Conservation (phyloP, 2,797 vertebrate genomes). For the Melanotaenia parkinsoni region DNA sequence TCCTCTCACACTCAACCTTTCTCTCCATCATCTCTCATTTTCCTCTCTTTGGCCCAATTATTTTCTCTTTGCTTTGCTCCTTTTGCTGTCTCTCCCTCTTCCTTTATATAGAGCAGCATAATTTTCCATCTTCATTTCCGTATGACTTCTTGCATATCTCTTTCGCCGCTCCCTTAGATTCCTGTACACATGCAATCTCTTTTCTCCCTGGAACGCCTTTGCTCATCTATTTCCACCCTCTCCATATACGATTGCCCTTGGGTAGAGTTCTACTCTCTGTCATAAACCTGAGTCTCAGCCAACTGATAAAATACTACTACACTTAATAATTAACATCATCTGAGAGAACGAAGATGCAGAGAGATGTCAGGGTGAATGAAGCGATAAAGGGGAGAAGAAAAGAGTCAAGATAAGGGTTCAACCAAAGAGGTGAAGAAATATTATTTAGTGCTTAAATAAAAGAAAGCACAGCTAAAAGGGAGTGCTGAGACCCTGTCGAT, state of each 20-base stretch:
- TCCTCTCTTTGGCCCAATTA: conserved; percentile 74
- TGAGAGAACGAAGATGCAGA: conserved; percentile 28
- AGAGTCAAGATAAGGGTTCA: conserved; percentile 11
- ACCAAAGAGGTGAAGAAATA: conserved; percentile 7
- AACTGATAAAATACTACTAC: conserved; percentile 65
- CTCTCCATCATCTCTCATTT: conserved; percentile 68
- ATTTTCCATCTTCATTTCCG: conserved; percentile 67
- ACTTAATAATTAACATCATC: conserved; percentile 65
- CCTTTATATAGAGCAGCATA: conserved; percentile 53
- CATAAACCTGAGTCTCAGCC: conserved; percentile 64
- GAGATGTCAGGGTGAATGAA: conserved; percentile 13
- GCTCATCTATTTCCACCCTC: conserved; percentile 32
- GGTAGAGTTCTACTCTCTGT: conserved; percentile 47
- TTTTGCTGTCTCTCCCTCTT: conserved; percentile 53
- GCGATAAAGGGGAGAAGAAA: conserved; percentile 9
- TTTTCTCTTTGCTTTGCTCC: conserved; percentile 59
- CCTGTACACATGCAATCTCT: conserved; percentile 7
- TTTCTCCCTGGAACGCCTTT: conserved; percentile 14
- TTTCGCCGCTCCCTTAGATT: conserved; percentile 35
- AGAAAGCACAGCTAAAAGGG: not conserved
- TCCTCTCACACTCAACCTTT: conserved; percentile 54
- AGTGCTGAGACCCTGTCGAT: conserved; percentile 36
- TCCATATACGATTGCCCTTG: conserved; percentile 45
- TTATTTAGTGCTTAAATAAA: not conserved
- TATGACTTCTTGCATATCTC: conserved; percentile 56